Conservation (phyloP, 2,797 vertebrate genomes). For the Macropodus opercularis region DNA sequence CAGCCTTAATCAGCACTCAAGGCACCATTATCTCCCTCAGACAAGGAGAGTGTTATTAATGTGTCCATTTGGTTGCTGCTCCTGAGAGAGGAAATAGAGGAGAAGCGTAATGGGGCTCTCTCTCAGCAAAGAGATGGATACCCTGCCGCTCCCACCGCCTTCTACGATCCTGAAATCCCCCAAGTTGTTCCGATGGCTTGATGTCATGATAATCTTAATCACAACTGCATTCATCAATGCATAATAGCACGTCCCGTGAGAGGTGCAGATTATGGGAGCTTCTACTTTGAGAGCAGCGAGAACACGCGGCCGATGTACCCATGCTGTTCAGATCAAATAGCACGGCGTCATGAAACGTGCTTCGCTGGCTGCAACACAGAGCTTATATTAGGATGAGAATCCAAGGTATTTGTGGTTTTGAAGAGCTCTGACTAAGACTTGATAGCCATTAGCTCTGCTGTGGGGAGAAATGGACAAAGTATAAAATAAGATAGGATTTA, state of each 20-base stretch:
- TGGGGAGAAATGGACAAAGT: too few species aligned
- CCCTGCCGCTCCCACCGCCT: slow-evolving; percentile 31
- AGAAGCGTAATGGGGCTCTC: slow-evolving; percentile 60
- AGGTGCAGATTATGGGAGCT: not conserved
- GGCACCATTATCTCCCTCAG: slow-evolving; percentile 65
- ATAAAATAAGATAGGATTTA: too few species aligned
- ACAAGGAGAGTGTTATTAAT: slow-evolving; percentile 70
- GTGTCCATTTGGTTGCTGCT: slow-evolving; percentile 69
- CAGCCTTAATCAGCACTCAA: slow-evolving; percentile 72
- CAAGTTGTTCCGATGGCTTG: slow-evolving; percentile 11
- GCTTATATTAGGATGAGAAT: not conserved
- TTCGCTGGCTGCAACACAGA: not conserved
- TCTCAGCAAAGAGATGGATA: slow-evolving; percentile 40
- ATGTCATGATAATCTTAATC: slow-evolving; percentile 43
- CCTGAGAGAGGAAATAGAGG: slow-evolving; percentile 70
- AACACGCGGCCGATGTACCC: not conserved
- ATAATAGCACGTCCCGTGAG: slow-evolving; percentile 11
- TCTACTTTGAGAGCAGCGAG: not conserved
- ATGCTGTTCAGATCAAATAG: not conserved
- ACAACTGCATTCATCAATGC: slow-evolving; percentile 11
- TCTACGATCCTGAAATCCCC: slow-evolving; percentile 18
- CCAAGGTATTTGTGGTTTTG: not conserved
- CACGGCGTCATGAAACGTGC: not conserved
- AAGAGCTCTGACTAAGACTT: slow-evolving; percentile 20
- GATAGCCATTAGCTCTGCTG: slow-evolving; percentile 8